A percentile compares a stretch with the other conserved stretches of the same genome.
These are phyloP conservation scores for Lanius ludovicianus DNA, from an alignment of 2,113 vertebrate species.

Conservation along the genomic window DNA sequence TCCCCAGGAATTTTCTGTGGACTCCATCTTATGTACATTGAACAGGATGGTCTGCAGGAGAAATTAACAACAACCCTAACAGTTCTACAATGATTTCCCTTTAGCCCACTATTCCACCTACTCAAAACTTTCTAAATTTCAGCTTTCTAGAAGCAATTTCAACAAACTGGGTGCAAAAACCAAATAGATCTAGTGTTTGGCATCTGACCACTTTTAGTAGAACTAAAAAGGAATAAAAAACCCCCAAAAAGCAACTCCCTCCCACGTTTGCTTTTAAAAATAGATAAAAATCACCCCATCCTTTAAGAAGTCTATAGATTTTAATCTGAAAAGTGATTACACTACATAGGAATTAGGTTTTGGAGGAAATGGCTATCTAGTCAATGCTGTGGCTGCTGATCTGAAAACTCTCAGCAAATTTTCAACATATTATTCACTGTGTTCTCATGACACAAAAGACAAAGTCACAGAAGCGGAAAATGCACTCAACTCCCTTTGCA, in stretches of 20 bases:
- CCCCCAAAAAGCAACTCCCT: neutral
- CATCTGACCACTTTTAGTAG: neutral
- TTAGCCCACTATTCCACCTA: neutral
- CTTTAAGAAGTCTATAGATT: neutral
- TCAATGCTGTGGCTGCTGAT: neutral
- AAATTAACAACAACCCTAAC: neutral
- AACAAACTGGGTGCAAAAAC: neutral
- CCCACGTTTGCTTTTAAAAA: neutral
- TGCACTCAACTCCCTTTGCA: neutral
- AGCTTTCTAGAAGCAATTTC: neutral
- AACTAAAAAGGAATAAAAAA: neutral
- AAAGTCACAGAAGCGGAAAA: neutral
- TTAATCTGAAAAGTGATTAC: neutral
- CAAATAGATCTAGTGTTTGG: neutral
- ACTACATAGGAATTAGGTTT: neutral
- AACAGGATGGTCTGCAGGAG: neutral
- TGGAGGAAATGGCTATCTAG: neutral
- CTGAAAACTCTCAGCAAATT: neutral
- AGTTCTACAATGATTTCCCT: rapidly evolving
- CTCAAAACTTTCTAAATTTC: neutral
- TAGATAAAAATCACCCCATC: neutral
- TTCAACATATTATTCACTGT: neutral
- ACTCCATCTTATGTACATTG: neutral
- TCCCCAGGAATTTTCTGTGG: neutral
- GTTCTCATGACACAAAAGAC: neutral